Percentiles rank a stretch among this genome's conserved stretches.
These are phyloP conservation scores for Carassius auratus DNA, from an alignment of 2,113 vertebrate species.

Conservation along the genomic window DNA sequence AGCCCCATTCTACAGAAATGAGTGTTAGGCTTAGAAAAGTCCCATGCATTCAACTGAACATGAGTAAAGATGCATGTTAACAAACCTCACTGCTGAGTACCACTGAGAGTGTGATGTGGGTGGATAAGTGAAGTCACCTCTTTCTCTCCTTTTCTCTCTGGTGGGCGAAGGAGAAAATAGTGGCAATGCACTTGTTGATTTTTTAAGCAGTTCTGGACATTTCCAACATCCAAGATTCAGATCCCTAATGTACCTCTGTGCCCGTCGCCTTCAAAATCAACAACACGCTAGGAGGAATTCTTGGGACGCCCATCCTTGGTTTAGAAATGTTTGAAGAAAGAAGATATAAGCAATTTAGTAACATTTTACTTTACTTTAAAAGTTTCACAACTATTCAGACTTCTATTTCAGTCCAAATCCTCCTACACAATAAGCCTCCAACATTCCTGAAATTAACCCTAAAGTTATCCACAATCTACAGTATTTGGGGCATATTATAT, in stretches of 20 bases:
- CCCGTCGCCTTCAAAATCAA: neutral
- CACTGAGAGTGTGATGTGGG: constrained; percentile 23
- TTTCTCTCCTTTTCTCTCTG: neutral
- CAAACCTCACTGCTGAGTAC: constrained; percentile 19
- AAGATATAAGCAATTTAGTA: neutral
- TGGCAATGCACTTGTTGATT: constrained; percentile 1
- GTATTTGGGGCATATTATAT: constrained; percentile 28
- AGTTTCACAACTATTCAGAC: neutral
- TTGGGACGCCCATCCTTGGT: neutral
- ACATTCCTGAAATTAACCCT: neutral
- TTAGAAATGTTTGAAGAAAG: neutral
- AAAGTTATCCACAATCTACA: constrained; percentile 7
- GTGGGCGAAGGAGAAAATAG: constrained; percentile 23
- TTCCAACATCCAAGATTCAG: neutral
- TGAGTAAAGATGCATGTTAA: constrained; percentile 14
- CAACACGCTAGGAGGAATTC: neutral
- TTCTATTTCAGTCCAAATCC: neutral
- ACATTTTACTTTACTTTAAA: neutral
- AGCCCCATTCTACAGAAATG: no score
- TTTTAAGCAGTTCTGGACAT: neutral
- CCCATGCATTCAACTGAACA: neutral
- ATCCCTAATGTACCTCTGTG: neutral
- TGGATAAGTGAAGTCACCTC: constrained; percentile 39
- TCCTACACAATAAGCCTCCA: constrained; percentile 19
- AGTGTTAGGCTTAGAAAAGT: neutral